phyloP scores from a whole-genome alignment of 2,113 vertebrate species.

The Podarcis muralis region DNA sequence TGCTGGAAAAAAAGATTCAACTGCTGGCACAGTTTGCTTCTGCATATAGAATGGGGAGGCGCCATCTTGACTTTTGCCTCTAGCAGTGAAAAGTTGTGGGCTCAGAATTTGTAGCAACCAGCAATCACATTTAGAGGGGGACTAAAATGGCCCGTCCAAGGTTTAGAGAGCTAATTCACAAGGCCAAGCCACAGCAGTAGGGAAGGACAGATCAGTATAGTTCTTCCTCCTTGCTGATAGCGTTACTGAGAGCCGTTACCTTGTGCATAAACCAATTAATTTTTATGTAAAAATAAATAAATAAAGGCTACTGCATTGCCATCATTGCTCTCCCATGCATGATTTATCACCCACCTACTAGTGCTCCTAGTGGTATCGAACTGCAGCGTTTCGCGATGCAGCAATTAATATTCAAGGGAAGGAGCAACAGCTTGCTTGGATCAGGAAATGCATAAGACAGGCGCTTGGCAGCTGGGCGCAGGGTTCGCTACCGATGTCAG shows the following conservation, averaged over 20 bases:
- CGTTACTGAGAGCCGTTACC: constrained; percentile 20
- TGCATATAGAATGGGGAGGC: no score
- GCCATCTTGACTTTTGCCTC: no score
- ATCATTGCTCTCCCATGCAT: constrained; percentile 31
- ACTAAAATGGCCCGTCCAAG: no score
- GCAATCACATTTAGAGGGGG: no score
- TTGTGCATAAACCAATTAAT: constrained; percentile 13
- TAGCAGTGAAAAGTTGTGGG: no score
- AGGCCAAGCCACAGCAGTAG: no score
- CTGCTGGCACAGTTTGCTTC: no score
- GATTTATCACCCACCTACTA: constrained; percentile 30
- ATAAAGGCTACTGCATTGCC: constrained; percentile 1
- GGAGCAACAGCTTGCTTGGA: constrained; percentile 54
- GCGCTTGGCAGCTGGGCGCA: constrained; percentile 59
- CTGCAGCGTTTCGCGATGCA: constrained; percentile 26
- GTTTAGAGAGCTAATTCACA: no score
- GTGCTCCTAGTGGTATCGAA: constrained; percentile 27
- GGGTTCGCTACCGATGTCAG: constrained; percentile 58
- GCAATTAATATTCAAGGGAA: constrained; percentile 61
- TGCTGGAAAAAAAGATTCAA: no score
- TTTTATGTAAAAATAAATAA: constrained; percentile 5
- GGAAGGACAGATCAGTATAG: no score
- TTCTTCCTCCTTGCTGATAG: constrained; percentile 41
- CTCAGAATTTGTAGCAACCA: no score
- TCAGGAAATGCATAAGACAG: constrained; percentile 64